These are phyloP conservation scores for Campopleginae sp. DNA, from an alignment of 2,888 invertebrate species.

Conservation along the genomic window DNA sequence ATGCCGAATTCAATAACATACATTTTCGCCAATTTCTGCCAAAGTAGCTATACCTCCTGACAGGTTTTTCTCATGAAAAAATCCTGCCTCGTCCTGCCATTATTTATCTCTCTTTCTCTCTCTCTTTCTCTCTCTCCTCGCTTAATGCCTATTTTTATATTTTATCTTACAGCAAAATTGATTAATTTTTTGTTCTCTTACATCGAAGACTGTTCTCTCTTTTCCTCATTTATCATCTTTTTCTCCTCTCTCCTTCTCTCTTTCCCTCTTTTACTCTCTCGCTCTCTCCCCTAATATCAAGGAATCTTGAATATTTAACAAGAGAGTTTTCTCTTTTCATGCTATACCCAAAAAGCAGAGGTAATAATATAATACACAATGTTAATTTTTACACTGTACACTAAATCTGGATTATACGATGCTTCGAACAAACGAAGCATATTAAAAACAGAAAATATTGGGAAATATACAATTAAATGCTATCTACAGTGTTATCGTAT, in stretches of 20 bases:
- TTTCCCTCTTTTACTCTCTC: not conserved
- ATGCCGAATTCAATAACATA: not conserved
- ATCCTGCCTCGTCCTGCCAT: conserved; percentile 75
- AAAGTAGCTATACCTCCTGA: conserved; percentile 80
- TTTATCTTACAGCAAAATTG: conserved; percentile 74
- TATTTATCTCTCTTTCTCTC: conserved; percentile 72
- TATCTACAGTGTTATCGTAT: conserved; percentile 52
- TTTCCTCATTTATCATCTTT: not conserved
- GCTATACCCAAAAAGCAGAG: conserved; percentile 75
- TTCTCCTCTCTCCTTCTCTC: not conserved
- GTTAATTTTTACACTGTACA: conserved; percentile 77
- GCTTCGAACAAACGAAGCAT: conserved; percentile 39
- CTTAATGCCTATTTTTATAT: conserved; percentile 74
- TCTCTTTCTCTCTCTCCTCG: conserved; percentile 53
- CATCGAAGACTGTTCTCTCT: conserved; percentile 74
- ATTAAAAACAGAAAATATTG: conserved; percentile 37
- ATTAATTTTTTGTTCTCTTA: conserved; percentile 77
- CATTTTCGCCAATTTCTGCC: conserved; percentile 79
- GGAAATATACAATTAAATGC: conserved; percentile 46
- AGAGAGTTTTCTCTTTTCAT: conserved; percentile 71
- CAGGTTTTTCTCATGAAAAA: conserved; percentile 70
- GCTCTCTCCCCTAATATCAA: conserved; percentile 27
- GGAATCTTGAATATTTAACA: conserved; percentile 81
- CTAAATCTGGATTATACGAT: conserved; percentile 74
- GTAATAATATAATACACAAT: conserved; percentile 73